These are phyloP conservation scores for Trichoplusia ni DNA, from an alignment of 1,140 invertebrate genomes.

Conservation along the genomic window DNA sequence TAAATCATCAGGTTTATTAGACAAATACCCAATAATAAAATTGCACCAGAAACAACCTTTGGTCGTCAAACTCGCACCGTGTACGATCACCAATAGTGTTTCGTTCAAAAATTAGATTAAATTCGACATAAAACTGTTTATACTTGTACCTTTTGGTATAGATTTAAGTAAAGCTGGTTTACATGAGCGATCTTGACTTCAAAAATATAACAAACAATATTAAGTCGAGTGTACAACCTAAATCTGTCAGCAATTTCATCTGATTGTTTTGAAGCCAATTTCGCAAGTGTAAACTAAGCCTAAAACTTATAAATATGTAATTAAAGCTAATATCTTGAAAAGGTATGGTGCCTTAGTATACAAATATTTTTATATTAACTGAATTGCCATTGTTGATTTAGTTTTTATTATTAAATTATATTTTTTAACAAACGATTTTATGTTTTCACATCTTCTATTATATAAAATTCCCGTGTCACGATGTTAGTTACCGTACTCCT, in stretches of 20 bases:
- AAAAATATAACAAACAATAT: background rate
- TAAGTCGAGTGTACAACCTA: background rate
- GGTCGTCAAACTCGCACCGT: too few relatives aligned
- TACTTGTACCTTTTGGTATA: background rate
- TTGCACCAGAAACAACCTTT: too few relatives aligned
- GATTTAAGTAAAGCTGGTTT: background rate
- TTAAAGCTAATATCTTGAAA: slow-evolving; percentile 57
- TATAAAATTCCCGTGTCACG: too few relatives aligned
- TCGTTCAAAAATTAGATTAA: slow-evolving; percentile 13
- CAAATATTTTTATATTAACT: slow-evolving; percentile 46
- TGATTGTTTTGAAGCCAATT: background rate
- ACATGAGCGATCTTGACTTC: background rate
- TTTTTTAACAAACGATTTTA: slow-evolving; percentile 43
- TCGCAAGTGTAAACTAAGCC: background rate
- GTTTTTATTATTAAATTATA: slow-evolving; percentile 64
- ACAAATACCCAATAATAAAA: too few relatives aligned
- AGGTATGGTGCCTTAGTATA: slow-evolving; percentile 54
- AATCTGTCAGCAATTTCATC: background rate
- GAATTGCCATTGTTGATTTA: slow-evolving; percentile 66
- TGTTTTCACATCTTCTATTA: too few relatives aligned
- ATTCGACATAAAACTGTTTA: background rate
- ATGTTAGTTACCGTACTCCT: too few relatives aligned
- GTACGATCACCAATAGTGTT: too few relatives aligned
- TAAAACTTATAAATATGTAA: slow-evolving; percentile 53
- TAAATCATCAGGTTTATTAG: too few relatives aligned